These are phyloP conservation scores for Origma solitaria DNA, from an alignment of 2,113 vertebrate genomes.

Conservation along the genomic window DNA sequence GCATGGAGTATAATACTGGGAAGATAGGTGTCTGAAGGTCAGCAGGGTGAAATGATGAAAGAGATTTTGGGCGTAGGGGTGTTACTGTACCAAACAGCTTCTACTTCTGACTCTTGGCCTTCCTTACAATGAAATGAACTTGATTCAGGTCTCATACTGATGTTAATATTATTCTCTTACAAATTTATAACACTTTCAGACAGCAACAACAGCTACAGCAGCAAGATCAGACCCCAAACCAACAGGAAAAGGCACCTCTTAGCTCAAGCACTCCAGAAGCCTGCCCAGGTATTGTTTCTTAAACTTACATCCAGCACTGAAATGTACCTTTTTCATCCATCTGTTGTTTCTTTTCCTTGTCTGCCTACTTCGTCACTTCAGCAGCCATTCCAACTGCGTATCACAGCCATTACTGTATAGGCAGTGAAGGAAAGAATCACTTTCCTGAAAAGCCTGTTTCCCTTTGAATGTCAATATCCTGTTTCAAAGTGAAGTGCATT, in stretches of 20 bases:
- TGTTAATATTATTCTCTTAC: not conserved
- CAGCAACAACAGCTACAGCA: slow-evolving; percentile 58
- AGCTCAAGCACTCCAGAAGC: slow-evolving; percentile 9
- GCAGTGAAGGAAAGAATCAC: not conserved
- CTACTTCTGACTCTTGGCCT: not conserved
- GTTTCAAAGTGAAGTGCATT: not conserved
- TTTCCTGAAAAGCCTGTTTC: not conserved
- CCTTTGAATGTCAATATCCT: not conserved
- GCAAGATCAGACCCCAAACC: not conserved
- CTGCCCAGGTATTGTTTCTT: slow-evolving; percentile 56
- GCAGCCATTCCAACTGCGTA: not conserved
- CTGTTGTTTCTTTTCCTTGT: not conserved
- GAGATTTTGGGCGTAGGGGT: not conserved
- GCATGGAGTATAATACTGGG: not conserved
- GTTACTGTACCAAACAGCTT: not conserved
- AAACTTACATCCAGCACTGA: not conserved
- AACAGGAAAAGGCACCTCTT: not conserved
- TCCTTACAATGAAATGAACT: not conserved
- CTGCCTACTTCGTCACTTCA: not conserved
- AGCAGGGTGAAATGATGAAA: not conserved
- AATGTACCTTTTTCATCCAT: not conserved
- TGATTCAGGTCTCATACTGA: not conserved
- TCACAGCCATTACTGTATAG: not conserved
- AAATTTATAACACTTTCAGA: slow-evolving; percentile 45
- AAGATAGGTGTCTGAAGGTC: not conserved